Evolutionary conservation across 2,888 invertebrate species (phyloP).

Genomic region (Apoderus coryli): DNA sequence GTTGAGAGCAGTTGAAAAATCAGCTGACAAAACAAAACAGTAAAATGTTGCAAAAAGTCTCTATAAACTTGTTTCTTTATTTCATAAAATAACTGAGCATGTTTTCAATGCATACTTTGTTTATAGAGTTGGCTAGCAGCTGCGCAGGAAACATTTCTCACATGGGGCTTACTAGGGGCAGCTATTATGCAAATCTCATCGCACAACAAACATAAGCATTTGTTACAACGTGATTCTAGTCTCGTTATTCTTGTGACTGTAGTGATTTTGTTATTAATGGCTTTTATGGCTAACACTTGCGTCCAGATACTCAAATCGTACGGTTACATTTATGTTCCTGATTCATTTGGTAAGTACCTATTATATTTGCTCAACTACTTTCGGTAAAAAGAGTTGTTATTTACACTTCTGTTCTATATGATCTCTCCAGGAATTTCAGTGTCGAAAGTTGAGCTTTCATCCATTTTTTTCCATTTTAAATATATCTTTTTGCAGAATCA

Average conservation of each 20-base stretch:
- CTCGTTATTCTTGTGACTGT: constrained; percentile 58
- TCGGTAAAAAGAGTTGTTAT: no score
- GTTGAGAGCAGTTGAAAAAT: no score
- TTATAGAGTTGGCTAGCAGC: constrained; percentile 78
- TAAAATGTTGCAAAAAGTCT: no score
- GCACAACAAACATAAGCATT: constrained; percentile 56
- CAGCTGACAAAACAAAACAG: no score
- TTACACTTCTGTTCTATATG: no score
- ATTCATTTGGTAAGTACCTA: constrained; percentile 63
- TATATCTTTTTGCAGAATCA: constrained; percentile 44
- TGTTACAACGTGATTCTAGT: constrained; percentile 46
- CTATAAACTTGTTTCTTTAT: no score
- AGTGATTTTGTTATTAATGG: constrained; percentile 56
- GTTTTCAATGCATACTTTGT: constrained; percentile 4
- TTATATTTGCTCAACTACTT: no score
- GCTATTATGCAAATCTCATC: constrained; percentile 68
- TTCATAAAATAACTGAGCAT: no score
- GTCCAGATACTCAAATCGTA: constrained; percentile 60
- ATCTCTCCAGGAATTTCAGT: no score
- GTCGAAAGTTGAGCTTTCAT: background rate
- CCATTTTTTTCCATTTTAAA: no score
- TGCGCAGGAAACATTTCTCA: constrained; percentile 74
- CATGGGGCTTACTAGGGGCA: constrained; percentile 74
- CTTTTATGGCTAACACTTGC: constrained; percentile 72
- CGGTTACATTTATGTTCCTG: constrained; percentile 62